Conservation (phyloP, 2,113 vertebrate species). For the Eulacestoma nigropectus region DNA sequence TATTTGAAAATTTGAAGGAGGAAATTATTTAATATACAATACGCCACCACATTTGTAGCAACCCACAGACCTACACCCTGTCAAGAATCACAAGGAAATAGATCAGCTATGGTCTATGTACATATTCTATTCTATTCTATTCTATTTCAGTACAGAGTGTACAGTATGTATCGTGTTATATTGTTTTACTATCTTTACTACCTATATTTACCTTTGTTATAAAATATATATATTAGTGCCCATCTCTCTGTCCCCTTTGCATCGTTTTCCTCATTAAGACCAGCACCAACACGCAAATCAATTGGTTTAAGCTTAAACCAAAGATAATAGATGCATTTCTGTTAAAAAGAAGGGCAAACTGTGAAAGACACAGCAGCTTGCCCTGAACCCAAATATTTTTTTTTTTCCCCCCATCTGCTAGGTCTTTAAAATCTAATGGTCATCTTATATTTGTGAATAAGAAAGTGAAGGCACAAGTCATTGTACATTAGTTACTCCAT, state of each 20-base stretch:
- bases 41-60: neutral
- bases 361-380: neutral
- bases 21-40: neutral
- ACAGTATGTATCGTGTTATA: neutral
- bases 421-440: slow-evolving; percentile 45
- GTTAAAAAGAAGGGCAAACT: neutral
- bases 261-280: neutral
- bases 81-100: neutral
- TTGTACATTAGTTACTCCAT: slow-evolving; percentile 55
- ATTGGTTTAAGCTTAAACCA: neutral
- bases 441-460: slow-evolving; percentile 14
- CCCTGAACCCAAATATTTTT: neutral
- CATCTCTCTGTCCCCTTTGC: neutral
- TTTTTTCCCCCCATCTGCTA: neutral
- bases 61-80: neutral
- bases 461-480: slow-evolving; percentile 29
- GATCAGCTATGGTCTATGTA: neutral
- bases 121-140: neutral
- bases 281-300: neutral
- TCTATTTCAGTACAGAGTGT: neutral
- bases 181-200: neutral
- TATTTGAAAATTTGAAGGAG: neutral
- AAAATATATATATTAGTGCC: neutral
- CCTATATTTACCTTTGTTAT: neutral
- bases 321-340: neutral